Evolutionary conservation across 1,140 invertebrate species (phyloP).

Genomic region (Steinernema khuongi): DNA sequence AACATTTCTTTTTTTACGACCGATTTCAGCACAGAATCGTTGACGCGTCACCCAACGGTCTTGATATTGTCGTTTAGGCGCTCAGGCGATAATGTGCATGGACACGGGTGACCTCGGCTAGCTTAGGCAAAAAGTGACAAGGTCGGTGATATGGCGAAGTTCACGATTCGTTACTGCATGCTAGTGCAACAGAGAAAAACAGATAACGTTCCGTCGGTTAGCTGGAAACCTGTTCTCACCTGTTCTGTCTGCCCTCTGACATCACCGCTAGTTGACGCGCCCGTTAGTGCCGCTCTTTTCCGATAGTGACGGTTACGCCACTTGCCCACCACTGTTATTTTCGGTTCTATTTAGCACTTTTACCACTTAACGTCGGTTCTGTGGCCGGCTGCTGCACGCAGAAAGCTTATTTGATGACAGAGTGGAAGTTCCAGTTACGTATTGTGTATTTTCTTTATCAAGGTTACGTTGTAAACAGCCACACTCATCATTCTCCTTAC

Average conservation of each 20-base stretch:
- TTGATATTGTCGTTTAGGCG: too few relatives aligned
- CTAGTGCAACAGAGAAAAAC: neutral
- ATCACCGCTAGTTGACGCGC: neutral
- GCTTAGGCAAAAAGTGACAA: too few relatives aligned
- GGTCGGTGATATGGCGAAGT: too few relatives aligned
- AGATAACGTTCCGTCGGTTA: constrained; percentile 1
- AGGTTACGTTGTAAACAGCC: constrained; percentile 11
- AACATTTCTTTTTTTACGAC: too few relatives aligned
- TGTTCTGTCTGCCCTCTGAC: constrained; percentile 5
- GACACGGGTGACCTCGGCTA: too few relatives aligned
- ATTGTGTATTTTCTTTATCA: constrained; percentile 3
- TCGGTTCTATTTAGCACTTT: neutral
- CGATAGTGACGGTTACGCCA: neutral
- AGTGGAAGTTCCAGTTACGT: neutral
- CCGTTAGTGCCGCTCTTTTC: neutral
- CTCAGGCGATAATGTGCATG: too few relatives aligned
- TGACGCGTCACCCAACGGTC: too few relatives aligned
- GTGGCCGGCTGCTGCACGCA: too few relatives aligned
- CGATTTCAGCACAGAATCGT: too few relatives aligned
- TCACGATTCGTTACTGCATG: neutral
- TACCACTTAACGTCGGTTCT: neutral
- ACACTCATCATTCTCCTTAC: neutral
- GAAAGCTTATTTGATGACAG: too few relatives aligned
- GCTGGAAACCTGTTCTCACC: constrained; percentile 6
- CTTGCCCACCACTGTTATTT: neutral